These are phyloP conservation scores for Neodiprion fabricii DNA, from an alignment of 1,140 invertebrate genomes.

Conservation along the genomic window DNA sequence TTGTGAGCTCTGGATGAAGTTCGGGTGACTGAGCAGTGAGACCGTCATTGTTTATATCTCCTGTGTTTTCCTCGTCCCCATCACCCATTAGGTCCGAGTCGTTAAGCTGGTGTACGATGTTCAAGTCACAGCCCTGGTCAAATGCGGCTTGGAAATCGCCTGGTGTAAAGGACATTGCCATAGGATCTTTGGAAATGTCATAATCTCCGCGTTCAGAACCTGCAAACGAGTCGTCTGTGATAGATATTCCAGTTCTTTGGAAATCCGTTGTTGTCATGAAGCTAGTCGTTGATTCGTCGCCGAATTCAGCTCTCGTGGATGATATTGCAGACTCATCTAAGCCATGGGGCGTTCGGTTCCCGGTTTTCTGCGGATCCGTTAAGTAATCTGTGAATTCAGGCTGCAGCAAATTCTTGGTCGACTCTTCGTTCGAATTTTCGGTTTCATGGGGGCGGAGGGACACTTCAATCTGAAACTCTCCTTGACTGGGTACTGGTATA, in stretches of 20 bases:
- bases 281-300: conserved; percentile 56
- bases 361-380: conserved; percentile 17
- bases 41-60: conserved; percentile 11
- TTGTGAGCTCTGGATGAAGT: conserved; percentile 18
- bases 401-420: neutral
- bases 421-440: conserved; percentile 40
- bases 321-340: conserved; percentile 61
- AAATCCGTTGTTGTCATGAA: conserved; percentile 40
- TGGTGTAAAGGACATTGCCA: conserved; percentile 74
- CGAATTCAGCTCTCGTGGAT: conserved; percentile 62
- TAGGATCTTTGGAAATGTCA: conserved; percentile 63
- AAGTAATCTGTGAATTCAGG: conserved; percentile 17
- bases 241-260: conserved; percentile 39
- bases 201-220: conserved; percentile 37
- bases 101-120: conserved; percentile 68
- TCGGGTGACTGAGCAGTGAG: conserved; percentile 19
- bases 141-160: conserved; percentile 68
- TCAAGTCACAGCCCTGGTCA: conserved; percentile 66
- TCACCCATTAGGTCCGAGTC: conserved; percentile 62
- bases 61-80: conserved; percentile 27
- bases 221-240: conserved; percentile 40
- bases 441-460: conserved; percentile 66
- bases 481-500: conserved; percentile 66
- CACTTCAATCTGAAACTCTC: conserved; percentile 69
- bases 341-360: conserved; percentile 36